Conservation (phyloP, 23 tunicate genomes). For the Corella eumyota region DNA sequence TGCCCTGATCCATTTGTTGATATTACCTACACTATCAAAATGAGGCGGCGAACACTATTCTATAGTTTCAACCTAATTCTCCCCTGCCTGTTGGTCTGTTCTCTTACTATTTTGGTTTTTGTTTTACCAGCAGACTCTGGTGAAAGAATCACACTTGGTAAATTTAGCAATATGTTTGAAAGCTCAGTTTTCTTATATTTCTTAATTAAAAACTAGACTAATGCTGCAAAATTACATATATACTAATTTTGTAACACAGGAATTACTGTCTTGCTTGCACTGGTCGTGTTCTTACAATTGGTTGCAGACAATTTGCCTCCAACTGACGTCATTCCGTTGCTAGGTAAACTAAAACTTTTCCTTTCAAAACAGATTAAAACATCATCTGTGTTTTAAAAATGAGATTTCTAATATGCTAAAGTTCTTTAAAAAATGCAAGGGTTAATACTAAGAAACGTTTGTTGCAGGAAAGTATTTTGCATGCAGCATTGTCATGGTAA, state of each 20-base stretch:
- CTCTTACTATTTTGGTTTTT: conserved; percentile 70
- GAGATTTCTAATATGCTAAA: no score
- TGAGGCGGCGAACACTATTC: conserved; percentile 48
- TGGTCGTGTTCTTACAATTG: conserved; percentile 86
- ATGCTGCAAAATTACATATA: neutral
- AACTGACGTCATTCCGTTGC: conserved; percentile 74
- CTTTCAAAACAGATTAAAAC: neutral
- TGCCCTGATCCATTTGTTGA: conserved; percentile 85
- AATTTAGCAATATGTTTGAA: neutral
- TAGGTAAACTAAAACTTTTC: conserved; percentile 71
- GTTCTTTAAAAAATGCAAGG: no score
- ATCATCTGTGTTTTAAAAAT: neutral
- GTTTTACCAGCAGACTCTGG: conserved; percentile 87
- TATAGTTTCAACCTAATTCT: conserved; percentile 75
- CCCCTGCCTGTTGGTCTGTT: conserved; percentile 76
- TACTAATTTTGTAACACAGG: conserved; percentile 24
- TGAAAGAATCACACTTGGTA: conserved; percentile 83
- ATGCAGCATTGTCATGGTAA: conserved; percentile 79
- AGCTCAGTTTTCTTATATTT: neutral
- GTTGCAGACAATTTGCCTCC: conserved; percentile 94
- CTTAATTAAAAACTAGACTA: neutral
- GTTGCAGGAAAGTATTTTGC: conserved; percentile 68
- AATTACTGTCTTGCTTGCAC: conserved; percentile 71
- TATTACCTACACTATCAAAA: conserved; percentile 60
- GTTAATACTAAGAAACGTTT: no score